phyloP scores from a whole-genome alignment of 2,113 vertebrate species.

The Zootoca vivipara region DNA sequence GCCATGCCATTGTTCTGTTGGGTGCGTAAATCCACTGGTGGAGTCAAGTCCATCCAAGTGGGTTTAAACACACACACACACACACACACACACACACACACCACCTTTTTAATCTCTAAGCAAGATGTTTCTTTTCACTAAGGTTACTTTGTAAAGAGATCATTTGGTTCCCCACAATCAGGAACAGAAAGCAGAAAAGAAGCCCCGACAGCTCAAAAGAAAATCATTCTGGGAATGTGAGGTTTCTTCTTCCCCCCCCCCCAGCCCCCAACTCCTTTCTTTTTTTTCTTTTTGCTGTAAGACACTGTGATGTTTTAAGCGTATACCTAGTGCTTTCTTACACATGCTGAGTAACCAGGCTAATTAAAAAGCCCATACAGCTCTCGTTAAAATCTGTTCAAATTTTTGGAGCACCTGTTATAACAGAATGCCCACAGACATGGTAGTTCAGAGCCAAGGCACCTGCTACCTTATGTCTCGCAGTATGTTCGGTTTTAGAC shows the following conservation, averaged over 20 bases:
- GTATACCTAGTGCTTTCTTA: constrained; percentile 82
- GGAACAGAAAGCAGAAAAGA: constrained; percentile 57
- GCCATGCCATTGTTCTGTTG: constrained; percentile 17
- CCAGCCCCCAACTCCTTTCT: too few relatives aligned
- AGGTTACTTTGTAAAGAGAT: constrained; percentile 53
- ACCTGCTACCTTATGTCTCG: constrained; percentile 87
- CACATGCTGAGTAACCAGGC: constrained; percentile 83
- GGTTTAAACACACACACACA: constrained; percentile 20
- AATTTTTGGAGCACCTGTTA: constrained; percentile 87
- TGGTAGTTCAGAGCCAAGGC: constrained; percentile 83
- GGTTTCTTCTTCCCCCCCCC: constrained; percentile 14
- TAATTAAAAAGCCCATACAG: constrained; percentile 85
- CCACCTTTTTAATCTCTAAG: not conserved
- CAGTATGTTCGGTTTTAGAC: constrained; percentile 85
- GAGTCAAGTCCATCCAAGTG: constrained; percentile 46
- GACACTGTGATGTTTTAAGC: constrained; percentile 80
- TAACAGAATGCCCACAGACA: constrained; percentile 86
- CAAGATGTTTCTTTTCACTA: constrained; percentile 35
- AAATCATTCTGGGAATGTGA: constrained; percentile 63
- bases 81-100: too few relatives aligned
- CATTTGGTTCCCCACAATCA: constrained; percentile 53
- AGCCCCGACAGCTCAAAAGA: constrained; percentile 53
- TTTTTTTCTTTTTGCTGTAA: constrained; percentile 55
- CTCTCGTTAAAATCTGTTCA: constrained; percentile 86
- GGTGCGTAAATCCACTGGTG: constrained; percentile 43